Evolutionary conservation across 2,888 invertebrate species (phyloP), one percentile per base, ranked within the genome.

Genomic region (Caenorhabditis zanzibari): DNA sequence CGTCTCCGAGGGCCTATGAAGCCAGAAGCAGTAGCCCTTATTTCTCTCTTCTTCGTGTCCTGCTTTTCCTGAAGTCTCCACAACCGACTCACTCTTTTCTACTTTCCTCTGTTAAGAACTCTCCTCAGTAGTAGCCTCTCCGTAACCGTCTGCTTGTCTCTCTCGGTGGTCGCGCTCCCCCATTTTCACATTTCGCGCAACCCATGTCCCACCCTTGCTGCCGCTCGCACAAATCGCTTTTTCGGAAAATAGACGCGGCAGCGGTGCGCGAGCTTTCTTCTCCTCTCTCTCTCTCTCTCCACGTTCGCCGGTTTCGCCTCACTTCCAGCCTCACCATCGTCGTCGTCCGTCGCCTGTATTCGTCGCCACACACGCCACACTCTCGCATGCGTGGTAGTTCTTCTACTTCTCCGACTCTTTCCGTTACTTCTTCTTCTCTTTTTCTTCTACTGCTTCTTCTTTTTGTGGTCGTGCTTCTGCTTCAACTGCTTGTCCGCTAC

Each of bases 191-290:
- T 76, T 72, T 68, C 73, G 71, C 79, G 79, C 79, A 79, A 79
- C 79, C 71, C 71, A 71, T 71, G 79, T 79, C 64, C 71, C 79
- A 64, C 79, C 77, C 61, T 61, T 79, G 63, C 77, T 69, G 77
- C 77, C 71, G 79, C 79, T 71, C 71, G 61, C 79, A 63, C 79
- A 79, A 79, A 79, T 79, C 79, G 79, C 69, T 79, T 77, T n/a
- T 79, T 71, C 64, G 71, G 71, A 79, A 63, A 71, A 77, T 68
- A 69, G 77, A 61, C 74, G 63, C 76, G 38, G 24, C 35, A 26
- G n/a, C 41, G 73, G 54, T 63, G 77, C 77, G 79, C 79, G 79
- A 71, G 79, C 79, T 64, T 71, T 56, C 58, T 61, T 49, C 41
- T 61, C 71, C 66, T 54, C 68, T 77, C 68, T 52, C 68, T 56